Base-by-base conservation (phyloP, 2,113 vertebrate species). In the Varanus salvator region DNA sequence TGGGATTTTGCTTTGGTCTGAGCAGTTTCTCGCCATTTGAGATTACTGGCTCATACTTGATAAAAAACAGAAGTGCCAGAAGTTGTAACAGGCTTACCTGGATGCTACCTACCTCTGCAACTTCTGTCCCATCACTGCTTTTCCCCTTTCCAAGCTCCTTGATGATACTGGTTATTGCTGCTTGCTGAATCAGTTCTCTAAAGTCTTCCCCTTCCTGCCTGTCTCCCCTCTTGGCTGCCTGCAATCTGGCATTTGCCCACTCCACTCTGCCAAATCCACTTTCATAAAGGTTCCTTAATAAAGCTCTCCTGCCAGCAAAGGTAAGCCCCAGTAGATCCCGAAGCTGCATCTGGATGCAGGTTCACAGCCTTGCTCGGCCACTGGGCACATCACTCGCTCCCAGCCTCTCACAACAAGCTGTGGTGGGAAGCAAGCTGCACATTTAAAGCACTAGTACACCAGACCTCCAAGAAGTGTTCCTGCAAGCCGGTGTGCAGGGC, bases 1-100 rank as follows among this genome's bases (percentile, higher is more conserved):
- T 52, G 38, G 19, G 17, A 8, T 27, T 19, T 34, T 60, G 57
- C 38, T 54, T 14, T 60, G 57, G 17, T 5, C 2, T 0, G 1
- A 50, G 80, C 0, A 60, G 0, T 5, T 29, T 80, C 50, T 8
- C 57, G 90, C 2, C 0, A 0, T 6, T 1, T 0, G 8, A 75
- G 66, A 23, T 76, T 17, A 83, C 6, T 44, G 2, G 11, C 19
- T 21, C 25, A 57, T 23, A 44, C 68, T 23, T 57, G 19, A 31
- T 57, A 44, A 44, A 44, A 44, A 44, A 27, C 44, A 5, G 31
- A 54, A 91, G 66, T 52, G 52, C 25, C 86, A 8, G 14, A 80
- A 44, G 64, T 3, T 81, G 5, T 0, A 1, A 89, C 72, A 12
- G 19, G 19, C 87, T 85, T 66, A 86, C 44, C 57, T 64, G 31